phyloP scores from a whole-genome alignment of 2,113 vertebrate genomes.

The Xenus cinereus region DNA sequence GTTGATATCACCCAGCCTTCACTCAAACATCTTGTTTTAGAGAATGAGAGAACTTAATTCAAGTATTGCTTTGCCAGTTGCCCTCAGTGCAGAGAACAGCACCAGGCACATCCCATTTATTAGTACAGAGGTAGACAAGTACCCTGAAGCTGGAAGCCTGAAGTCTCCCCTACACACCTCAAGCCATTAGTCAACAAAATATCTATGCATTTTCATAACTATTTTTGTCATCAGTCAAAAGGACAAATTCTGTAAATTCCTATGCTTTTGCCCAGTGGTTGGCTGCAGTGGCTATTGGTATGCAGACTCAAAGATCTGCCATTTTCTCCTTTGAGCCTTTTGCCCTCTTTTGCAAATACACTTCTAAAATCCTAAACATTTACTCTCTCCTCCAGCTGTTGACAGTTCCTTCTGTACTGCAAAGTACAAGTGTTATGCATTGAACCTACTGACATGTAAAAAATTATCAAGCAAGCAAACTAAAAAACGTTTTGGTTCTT shows the following conservation, averaged over 20 bases:
- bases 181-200: not conserved
- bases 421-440: not conserved
- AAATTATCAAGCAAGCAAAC: not conserved
- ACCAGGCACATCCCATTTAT: not conserved
- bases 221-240: not conserved
- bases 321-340: not conserved
- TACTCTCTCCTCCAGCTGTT: not conserved
- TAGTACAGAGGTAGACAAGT: not conserved
- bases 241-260: not conserved
- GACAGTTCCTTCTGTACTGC: not conserved
- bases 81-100: not conserved
- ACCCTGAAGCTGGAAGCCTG: not conserved
- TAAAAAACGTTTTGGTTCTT: not conserved
- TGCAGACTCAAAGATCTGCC: not conserved
- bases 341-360: not conserved
- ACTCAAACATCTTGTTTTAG: not conserved
- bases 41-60: not conserved
- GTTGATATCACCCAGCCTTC: not conserved
- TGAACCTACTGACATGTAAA: not conserved
- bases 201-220: not conserved
- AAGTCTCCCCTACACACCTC: not conserved
- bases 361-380: not conserved
- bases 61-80: not conserved
- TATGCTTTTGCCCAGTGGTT: not conserved
- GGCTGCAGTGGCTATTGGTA: not conserved